Percentiles rank a stretch among this genome's conserved stretches.
phyloP scores from a whole-genome alignment of 2,888 invertebrate species.

The Eupithecia inturbata region DNA sequence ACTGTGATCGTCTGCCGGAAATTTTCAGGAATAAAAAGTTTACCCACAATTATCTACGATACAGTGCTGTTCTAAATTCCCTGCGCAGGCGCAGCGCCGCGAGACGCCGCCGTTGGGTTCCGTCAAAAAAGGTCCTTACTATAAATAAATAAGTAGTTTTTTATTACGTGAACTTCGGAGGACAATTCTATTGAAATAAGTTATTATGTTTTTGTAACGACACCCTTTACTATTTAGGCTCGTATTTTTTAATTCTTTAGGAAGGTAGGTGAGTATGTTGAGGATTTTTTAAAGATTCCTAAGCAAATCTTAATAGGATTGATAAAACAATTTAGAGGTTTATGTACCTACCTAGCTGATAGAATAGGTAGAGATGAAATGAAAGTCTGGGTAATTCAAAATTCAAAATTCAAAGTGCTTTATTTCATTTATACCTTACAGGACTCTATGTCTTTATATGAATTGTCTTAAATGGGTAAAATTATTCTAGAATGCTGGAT shows the following conservation, averaged over 20 bases:
- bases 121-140: slow-evolving; percentile 24
- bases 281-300: not conserved
- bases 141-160: slow-evolving; percentile 37
- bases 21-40: too few species aligned
- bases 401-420: too few species aligned
- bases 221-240: slow-evolving; percentile 6
- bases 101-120: slow-evolving; percentile 27
- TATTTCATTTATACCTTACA: too few species aligned
- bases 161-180: slow-evolving; percentile 30
- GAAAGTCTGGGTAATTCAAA: too few species aligned
- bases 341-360: not conserved
- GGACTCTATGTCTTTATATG: too few species aligned
- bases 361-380: too few species aligned
- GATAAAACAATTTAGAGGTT: not conserved
- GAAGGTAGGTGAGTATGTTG: not conserved
- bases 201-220: slow-evolving; percentile 19
- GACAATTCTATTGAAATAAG: slow-evolving; percentile 19
- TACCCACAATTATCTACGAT: not conserved
- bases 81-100: slow-evolving; percentile 21
- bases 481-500: too few species aligned
- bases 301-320: not conserved
- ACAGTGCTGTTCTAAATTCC: slow-evolving; percentile 13
- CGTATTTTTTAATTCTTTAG: not conserved
- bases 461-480: too few species aligned
- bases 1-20: too few species aligned